These are phyloP conservation scores for Argyresthia goedartella DNA, from an alignment of 2,888 invertebrate species.

Conservation along the genomic window DNA sequence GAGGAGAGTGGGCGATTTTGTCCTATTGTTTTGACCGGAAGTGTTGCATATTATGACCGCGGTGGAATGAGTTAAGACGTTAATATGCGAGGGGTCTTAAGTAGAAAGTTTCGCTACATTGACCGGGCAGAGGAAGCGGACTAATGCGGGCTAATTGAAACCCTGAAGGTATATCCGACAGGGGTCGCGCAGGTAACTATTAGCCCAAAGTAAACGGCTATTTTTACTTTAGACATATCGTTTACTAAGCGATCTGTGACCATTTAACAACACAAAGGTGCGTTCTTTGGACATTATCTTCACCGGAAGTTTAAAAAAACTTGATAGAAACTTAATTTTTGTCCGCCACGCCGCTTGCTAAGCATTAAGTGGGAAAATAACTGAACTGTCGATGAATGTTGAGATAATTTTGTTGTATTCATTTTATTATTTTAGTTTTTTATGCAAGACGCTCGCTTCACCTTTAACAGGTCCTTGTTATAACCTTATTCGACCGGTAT, in stretches of 20 bases:
- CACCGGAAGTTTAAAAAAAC: constrained; percentile 56
- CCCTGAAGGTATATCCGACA: constrained; percentile 2
- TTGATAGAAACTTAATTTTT: constrained; percentile 52
- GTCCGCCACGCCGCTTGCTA: constrained; percentile 34
- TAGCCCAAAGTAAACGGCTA: not conserved
- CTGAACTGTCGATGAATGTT: constrained; percentile 54
- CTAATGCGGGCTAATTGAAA: constrained; percentile 53
- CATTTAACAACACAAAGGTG: constrained; percentile 56
- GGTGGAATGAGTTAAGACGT: constrained; percentile 30
- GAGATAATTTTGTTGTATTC: constrained; percentile 34
- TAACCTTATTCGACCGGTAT: not conserved
- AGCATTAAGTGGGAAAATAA: constrained; percentile 51
- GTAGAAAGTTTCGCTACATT: constrained; percentile 30
- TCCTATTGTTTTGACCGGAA: constrained; percentile 50
- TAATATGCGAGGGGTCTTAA: constrained; percentile 35
- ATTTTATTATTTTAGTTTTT: constrained; percentile 1
- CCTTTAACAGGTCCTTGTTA: not conserved
- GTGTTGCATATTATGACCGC: constrained; percentile 43
- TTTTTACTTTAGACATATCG: constrained; percentile 23
- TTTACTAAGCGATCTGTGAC: constrained; percentile 45
- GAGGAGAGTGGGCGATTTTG: constrained; percentile 38
- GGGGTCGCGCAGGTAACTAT: not conserved
- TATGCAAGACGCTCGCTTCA: not conserved
- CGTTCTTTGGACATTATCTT: constrained; percentile 56
- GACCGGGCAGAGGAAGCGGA: constrained; percentile 40